Evolutionary conservation across 2,113 vertebrate species (phyloP).

Genomic region (Steatornis caripensis): DNA sequence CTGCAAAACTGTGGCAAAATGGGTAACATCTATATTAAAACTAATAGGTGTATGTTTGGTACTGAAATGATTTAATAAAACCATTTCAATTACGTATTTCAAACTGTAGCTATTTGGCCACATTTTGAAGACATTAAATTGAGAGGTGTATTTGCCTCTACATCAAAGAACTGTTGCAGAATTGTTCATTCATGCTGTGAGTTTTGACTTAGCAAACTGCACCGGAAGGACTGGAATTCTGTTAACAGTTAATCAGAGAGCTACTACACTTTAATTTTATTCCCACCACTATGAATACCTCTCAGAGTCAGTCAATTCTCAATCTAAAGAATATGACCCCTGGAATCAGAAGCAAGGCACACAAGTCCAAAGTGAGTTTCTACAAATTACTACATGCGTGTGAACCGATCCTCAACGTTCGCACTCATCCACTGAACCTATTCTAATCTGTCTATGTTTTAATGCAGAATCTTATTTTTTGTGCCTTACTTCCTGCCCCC

Average conservation of each 20-base stretch:
- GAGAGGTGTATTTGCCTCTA: neutral
- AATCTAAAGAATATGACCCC: neutral
- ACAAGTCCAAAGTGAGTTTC: neutral
- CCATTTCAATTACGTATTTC: neutral
- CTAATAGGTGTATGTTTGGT: neutral
- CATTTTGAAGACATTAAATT: neutral
- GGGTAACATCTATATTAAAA: neutral
- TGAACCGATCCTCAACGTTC: neutral
- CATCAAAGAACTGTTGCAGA: neutral
- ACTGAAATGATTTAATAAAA: neutral
- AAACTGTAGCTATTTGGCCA: neutral
- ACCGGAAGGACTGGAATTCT: neutral
- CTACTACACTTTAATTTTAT: neutral
- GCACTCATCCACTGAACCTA: neutral
- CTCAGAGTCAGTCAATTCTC: neutral
- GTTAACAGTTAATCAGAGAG: neutral
- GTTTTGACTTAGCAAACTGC: neutral
- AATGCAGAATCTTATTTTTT: neutral
- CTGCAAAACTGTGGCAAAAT: neutral
- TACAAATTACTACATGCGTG: neutral
- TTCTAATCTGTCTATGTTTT: neutral
- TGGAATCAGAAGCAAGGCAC: neutral
- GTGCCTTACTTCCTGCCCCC: neutral
- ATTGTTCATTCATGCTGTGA: neutral
- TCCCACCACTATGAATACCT: neutral